Evolutionary conservation across 1,140 invertebrate genomes (phyloP), one percentile per base, ranked within the genome.

Genomic region (Drosophila nigrodunni): DNA sequence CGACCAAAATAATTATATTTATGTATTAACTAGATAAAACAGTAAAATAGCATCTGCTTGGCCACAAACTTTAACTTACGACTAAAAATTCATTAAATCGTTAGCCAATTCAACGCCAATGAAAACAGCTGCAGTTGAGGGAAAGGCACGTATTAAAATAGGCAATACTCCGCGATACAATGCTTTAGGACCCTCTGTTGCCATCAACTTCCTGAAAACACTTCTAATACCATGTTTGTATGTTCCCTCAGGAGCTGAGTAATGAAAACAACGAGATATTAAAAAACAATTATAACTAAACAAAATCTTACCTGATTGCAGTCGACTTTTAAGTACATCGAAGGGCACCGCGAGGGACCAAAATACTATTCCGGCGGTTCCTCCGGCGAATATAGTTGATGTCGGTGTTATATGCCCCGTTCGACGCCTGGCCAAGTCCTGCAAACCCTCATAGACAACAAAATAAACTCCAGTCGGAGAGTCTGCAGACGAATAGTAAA

Each of bases 271-370:
- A 13, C 5, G 6, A n/a, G 25, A 46, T 62, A 35, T 18, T 25
- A 7, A 11, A n/a, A 8, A 10, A 1, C 3, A 25, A 7, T 10
- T 13, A 3, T 21, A 21, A 21, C 18, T 21, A 21, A 2, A 21
- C 2, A 39, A 64, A n/a, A 4, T 2, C 46, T 37, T 93, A 97
- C 97, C 97, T 73, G 97, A 99, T 94, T 99, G 99, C 54, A 99
- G 93, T 67, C 98, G 95, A 92, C 98, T 99, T 93, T 99, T 99
- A 30, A 99, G 94, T 35, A 99, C 98, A 94, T 99, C 99, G 50
- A 98, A 96, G 13, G 98, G 98, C 94, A 99, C 98, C 76, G 97
- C 98, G 41, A 99, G 95, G 8, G 96, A 90, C 99, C 99, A 99
- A 93, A 99, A 99, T 74, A 96, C 95, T 88, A 99, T 98, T 61